A percentile compares a stretch with the other conserved stretches of the same genome.
phyloP scores from a whole-genome alignment of 2,797 vertebrate species.

The Acanthornis magna region DNA sequence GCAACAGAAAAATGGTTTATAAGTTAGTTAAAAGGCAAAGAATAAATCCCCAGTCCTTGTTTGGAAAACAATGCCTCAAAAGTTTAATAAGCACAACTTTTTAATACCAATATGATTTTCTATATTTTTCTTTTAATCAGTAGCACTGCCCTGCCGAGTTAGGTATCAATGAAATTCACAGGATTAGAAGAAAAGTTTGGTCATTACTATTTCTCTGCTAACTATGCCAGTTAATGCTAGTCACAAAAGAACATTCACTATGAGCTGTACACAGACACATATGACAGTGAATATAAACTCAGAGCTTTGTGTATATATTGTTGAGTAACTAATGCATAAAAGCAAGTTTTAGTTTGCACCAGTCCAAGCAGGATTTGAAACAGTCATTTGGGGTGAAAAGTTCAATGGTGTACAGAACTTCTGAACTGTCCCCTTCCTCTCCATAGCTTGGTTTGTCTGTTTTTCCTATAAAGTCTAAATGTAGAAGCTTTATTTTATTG shows the following conservation, averaged over 20 bases:
- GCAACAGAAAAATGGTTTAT: neutral
- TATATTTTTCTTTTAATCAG: neutral
- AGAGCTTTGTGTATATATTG: neutral
- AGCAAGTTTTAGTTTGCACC: neutral
- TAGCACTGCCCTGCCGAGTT: neutral
- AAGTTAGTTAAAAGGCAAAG: neutral
- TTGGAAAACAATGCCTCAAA: neutral
- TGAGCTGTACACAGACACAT: neutral
- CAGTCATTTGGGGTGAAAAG: neutral
- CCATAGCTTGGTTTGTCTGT: neutral
- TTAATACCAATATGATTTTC: neutral
- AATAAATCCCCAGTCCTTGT: neutral
- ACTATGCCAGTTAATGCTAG: neutral
- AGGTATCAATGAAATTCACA: neutral
- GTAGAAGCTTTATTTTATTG: neutral
- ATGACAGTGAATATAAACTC: neutral
- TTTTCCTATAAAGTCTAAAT: neutral
- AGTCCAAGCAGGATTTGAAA: neutral
- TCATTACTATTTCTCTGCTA: neutral
- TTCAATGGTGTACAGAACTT: neutral
- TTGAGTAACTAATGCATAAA: neutral
- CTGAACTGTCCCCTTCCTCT: neutral
- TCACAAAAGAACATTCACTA: neutral
- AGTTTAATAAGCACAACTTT: neutral
- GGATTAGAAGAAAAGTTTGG: neutral